Conservation (phyloP, 2,888 invertebrate species). For the Eupithecia centaureata region DNA sequence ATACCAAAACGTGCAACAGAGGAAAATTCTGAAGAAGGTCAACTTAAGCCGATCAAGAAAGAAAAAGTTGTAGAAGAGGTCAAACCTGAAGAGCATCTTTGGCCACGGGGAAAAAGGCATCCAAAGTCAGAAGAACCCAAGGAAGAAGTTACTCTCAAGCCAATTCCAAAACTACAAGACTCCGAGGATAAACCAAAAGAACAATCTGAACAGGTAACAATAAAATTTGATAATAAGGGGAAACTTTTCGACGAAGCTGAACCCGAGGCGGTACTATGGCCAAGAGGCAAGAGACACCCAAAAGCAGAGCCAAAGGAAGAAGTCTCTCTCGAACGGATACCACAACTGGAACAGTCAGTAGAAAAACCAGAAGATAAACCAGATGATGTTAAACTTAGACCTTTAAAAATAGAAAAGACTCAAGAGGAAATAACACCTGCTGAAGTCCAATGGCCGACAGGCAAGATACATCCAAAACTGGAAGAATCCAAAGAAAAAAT, state of each 20-base stretch:
- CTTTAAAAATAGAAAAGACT: slow-evolving; percentile 46
- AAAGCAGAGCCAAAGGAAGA: slow-evolving; percentile 35
- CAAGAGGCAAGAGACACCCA: slow-evolving; percentile 21
- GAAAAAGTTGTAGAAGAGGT: slow-evolving; percentile 68
- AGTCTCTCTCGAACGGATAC: slow-evolving; percentile 62
- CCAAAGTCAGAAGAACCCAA: slow-evolving; percentile 54
- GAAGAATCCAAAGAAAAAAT: slow-evolving; percentile 57
- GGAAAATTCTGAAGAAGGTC: slow-evolving; percentile 56
- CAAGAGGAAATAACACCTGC: slow-evolving; percentile 63
- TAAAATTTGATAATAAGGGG: slow-evolving; percentile 52
- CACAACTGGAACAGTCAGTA: slow-evolving; percentile 45
- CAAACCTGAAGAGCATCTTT: slow-evolving; percentile 51
- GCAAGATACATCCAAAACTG: slow-evolving; percentile 53
- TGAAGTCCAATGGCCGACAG: slow-evolving; percentile 57
- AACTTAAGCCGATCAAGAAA: slow-evolving; percentile 61
- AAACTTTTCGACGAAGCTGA: slow-evolving; percentile 53
- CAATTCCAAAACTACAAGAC: slow-evolving; percentile 53
- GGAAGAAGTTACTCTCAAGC: slow-evolving; percentile 56
- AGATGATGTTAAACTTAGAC: slow-evolving; percentile 27
- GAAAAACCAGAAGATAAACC: slow-evolving; percentile 47
- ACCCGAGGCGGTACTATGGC: slow-evolving; percentile 45
- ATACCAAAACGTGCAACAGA: slow-evolving; percentile 56
- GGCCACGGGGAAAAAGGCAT: slow-evolving; percentile 49
- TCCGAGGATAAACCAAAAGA: slow-evolving; percentile 51
- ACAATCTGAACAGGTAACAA: slow-evolving; percentile 52